phyloP scores from a whole-genome alignment of 2,888 invertebrate genomes.

The Amphipoea lucens region DNA sequence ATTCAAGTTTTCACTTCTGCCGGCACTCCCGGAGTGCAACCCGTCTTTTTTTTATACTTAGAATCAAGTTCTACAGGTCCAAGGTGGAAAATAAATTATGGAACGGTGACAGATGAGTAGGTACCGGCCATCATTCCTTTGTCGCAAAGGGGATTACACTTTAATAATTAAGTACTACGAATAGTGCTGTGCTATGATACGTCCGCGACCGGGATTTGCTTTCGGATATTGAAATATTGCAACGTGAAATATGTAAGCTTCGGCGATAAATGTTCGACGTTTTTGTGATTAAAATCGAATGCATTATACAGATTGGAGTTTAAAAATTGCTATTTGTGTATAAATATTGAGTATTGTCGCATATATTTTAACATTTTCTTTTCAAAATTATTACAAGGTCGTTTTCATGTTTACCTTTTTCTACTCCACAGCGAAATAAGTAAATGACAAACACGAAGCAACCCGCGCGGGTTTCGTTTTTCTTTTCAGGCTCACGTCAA shows the following conservation, averaged over 20 bases:
- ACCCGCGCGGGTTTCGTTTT: slow-evolving; percentile 9
- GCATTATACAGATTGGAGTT: neutral
- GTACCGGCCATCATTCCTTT: slow-evolving; percentile 50
- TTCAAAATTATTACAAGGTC: neutral
- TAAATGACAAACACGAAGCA: slow-evolving; percentile 20
- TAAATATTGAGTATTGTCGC: neutral
- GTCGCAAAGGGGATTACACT: slow-evolving; percentile 63
- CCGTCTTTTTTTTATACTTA: slow-evolving; percentile 25
- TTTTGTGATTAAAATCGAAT: slow-evolving; percentile 37
- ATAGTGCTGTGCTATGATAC: slow-evolving; percentile 59
- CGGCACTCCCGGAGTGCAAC: too few species aligned
- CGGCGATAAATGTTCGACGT: slow-evolving; percentile 26
- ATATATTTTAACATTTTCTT: neutral
- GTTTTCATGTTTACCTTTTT: neutral
- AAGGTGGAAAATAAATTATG: slow-evolving; percentile 48
- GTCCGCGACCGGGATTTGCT: slow-evolving; percentile 32
- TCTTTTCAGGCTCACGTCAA: slow-evolving; percentile 14
- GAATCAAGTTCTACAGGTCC: neutral
- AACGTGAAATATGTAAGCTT: slow-evolving; percentile 36
- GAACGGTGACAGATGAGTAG: slow-evolving; percentile 61
- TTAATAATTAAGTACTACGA: slow-evolving; percentile 67
- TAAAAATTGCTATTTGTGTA: slow-evolving; percentile 4
- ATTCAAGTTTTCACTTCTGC: too few species aligned
- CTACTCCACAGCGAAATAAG: neutral
- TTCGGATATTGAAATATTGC: slow-evolving; percentile 48